Percentiles rank a stretch among this genome's conserved stretches.
These are phyloP conservation scores for Ceyx melanurus DNA, from an alignment of 2,113 vertebrate species.

Conservation along the genomic window DNA sequence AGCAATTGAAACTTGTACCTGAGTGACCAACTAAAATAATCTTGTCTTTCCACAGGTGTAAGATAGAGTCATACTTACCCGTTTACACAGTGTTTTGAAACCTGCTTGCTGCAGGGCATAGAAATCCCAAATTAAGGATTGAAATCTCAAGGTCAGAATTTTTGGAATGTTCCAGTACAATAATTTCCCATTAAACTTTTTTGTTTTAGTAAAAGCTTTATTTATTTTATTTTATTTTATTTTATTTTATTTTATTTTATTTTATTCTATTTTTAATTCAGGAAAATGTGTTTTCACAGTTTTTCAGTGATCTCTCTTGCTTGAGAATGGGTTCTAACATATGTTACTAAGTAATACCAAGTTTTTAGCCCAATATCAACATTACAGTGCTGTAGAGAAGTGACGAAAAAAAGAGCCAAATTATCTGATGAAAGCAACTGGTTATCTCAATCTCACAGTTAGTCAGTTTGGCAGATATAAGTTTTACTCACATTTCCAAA, in stretches of 20 bases:
- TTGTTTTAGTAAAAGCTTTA: rapidly evolving
- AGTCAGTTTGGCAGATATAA: not conserved
- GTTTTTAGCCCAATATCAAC: not conserved
- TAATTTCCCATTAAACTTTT: not conserved
- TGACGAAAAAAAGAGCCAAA: not conserved
- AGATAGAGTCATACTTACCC: not conserved
- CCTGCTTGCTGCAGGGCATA: rapidly evolving
- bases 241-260: no score
- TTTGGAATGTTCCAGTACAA: not conserved
- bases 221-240: no score
- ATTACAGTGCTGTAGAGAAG: not conserved
- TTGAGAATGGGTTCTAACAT: not conserved
- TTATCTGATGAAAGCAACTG: not conserved
- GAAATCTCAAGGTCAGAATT: not conserved
- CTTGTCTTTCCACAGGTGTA: not conserved
- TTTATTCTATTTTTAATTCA: no score
- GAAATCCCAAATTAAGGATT: not conserved
- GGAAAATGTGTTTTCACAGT: not conserved
- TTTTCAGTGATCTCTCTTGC: not conserved
- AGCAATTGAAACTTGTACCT: not conserved
- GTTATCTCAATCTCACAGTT: not conserved
- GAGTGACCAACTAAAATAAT: not conserved
- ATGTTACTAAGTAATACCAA: not conserved
- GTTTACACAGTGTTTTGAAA: not conserved
- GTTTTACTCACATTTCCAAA: not conserved